Conservation (phyloP, 2,797 vertebrate genomes). For the Heterohyrax brucei region DNA sequence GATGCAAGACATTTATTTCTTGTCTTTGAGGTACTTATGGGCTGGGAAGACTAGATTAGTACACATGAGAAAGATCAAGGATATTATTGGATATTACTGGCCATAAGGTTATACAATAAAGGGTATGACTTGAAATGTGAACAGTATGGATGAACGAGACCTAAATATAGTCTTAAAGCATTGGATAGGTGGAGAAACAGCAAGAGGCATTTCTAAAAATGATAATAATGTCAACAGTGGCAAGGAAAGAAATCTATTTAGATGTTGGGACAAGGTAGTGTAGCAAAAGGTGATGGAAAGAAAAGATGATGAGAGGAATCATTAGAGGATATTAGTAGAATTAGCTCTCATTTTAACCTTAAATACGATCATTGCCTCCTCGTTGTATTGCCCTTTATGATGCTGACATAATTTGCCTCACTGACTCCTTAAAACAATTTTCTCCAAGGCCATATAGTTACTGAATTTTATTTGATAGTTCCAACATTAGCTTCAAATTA, state of each 20-base stretch:
- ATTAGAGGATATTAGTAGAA: background rate
- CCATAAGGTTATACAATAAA: background rate
- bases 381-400: background rate
- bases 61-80: background rate
- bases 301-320: background rate
- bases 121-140: background rate
- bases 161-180: background rate
- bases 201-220: background rate
- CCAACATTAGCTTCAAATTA: constrained; percentile 33
- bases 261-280: background rate
- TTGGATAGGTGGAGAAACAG: background rate
- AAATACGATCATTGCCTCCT: background rate
- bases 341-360: background rate
- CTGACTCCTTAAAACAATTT: constrained; percentile 36
- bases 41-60: background rate
- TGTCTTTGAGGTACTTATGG: background rate
- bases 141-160: background rate
- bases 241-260: background rate
- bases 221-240: background rate
- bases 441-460: background rate
- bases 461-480: background rate
- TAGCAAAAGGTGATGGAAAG: constrained; percentile 17
- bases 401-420: background rate
- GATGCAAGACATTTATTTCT: background rate
- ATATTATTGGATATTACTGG: background rate